These are phyloP conservation scores for Taenioides sp. DNA, from an alignment of 2,797 vertebrate genomes.

Conservation along the genomic window DNA sequence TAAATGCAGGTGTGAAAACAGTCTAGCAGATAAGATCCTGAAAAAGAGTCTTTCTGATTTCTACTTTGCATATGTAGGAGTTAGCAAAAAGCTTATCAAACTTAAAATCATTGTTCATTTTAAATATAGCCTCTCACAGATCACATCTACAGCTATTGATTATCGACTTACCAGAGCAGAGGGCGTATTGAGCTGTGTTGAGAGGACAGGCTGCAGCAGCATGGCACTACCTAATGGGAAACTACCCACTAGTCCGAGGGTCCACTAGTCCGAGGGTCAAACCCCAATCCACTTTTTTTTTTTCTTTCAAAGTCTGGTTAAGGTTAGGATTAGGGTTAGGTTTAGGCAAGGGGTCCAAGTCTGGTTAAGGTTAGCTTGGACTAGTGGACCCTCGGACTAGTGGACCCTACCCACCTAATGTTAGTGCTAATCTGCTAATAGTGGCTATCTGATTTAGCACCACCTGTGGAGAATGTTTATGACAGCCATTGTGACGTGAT, in stretches of 20 bases:
- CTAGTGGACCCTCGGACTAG: too few species aligned
- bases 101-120: background rate
- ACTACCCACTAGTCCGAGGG: too few species aligned
- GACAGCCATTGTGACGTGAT: background rate
- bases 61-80: background rate
- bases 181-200: background rate
- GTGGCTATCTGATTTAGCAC: background rate
- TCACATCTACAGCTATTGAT: background rate
- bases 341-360: too few species aligned
- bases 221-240: background rate
- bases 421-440: constrained; percentile 8
- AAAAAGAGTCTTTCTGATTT: background rate
- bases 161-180: background rate
- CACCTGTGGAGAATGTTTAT: background rate
- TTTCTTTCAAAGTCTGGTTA: too few species aligned
- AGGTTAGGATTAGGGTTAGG: too few species aligned
- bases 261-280: too few species aligned
- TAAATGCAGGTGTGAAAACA: constrained; percentile 1
- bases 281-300: too few species aligned
- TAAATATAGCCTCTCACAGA: background rate
- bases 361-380: too few species aligned
- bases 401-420: too few species aligned
- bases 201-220: background rate
- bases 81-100: background rate
- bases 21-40: background rate